Base-by-base conservation (phyloP, 2,888 invertebrate genomes). In the Habrosyne pyritoides region DNA sequence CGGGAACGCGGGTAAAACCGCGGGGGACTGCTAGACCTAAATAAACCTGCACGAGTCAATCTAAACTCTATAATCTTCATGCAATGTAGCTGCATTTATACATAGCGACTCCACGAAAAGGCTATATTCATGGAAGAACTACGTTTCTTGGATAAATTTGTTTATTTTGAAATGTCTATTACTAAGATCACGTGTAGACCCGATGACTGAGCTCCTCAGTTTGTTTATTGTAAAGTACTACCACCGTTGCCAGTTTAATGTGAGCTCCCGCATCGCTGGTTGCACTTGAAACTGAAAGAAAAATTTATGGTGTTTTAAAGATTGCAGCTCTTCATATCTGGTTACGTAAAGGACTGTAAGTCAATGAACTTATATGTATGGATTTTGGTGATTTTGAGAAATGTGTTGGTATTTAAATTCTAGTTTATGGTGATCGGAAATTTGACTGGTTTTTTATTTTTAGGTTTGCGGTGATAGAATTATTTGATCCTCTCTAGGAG, bases 121-220 rank as follows among this genome's bases (percentile, higher is more conserved):
- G 81, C 69, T 63, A 64, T 78, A 71, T 84, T 87, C 87, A 86
- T 76, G 83, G 84, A 87, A 88, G 77, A 71, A 79, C 73, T 80
- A 53, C 33, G 59, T 75, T 76, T 73, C 73, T 69, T 75, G 63
- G 71, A 70, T 75, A 66, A 64, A 63, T 65, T 70, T 87, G 91
- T 91, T 91, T 91, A 89, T 90, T 91, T 90, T 87, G 72, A 76
- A 73, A 80, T 84, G 89, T 87, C 90, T 79, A 84, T 81, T 82
- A 76, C 79, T 74, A 74, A 75, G 75, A 79, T 84, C 86, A 82
- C 81, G 81, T 81, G 83, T 73, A 68, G 66, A 70, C 66, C 68
- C 77, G 87, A 79, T 83, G 89, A 91, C 72, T 79, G 90, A 89
- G 71, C 63, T 54, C 75, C 78, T 89, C 87, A 86, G 81, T 78